These are phyloP conservation scores for Oscheius sp. DNA, from an alignment of 2,888 invertebrate species.

Conservation along the genomic window DNA sequence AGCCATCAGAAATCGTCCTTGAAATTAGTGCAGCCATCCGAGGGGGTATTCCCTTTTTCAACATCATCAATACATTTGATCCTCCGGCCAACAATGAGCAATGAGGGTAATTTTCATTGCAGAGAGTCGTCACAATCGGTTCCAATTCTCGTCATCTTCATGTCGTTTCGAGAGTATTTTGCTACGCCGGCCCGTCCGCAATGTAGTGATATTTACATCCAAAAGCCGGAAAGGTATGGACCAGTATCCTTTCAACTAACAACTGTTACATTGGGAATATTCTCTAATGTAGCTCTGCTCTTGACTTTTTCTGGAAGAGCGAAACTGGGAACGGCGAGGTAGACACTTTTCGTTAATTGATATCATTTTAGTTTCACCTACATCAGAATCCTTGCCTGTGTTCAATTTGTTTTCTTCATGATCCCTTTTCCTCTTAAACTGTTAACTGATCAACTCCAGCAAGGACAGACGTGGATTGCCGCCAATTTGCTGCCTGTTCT, in stretches of 20 bases:
- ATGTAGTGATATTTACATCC: conserved; percentile 18
- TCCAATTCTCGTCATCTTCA: not conserved
- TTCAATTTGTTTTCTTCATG: conserved; percentile 52
- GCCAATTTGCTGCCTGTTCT: conserved; percentile 51
- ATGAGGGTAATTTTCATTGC: no score
- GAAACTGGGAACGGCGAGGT: conserved; percentile 49
- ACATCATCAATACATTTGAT: no score
- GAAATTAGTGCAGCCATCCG: no score
- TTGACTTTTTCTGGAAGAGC: conserved; percentile 45
- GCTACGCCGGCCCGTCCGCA: conserved; percentile 11
- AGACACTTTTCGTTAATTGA: not conserved
- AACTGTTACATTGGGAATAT: conserved; percentile 35
- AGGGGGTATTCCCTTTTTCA: no score
- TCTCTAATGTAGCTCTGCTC: conserved; percentile 39
- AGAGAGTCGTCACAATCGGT: no score
- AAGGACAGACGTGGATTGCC: conserved; percentile 51
- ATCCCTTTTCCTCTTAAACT: conserved; percentile 54
- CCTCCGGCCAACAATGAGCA: no score
- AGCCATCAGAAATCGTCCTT: no score
- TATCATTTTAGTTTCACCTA: conserved; percentile 47
- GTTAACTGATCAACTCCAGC: conserved; percentile 52
- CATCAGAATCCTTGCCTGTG: conserved; percentile 49
- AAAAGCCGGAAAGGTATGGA: conserved; percentile 27
- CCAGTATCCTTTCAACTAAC: conserved; percentile 33
- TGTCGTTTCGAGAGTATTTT: conserved; percentile 22